Base-by-base conservation (phyloP, 2,797 vertebrate species). In the Betta splendens region DNA sequence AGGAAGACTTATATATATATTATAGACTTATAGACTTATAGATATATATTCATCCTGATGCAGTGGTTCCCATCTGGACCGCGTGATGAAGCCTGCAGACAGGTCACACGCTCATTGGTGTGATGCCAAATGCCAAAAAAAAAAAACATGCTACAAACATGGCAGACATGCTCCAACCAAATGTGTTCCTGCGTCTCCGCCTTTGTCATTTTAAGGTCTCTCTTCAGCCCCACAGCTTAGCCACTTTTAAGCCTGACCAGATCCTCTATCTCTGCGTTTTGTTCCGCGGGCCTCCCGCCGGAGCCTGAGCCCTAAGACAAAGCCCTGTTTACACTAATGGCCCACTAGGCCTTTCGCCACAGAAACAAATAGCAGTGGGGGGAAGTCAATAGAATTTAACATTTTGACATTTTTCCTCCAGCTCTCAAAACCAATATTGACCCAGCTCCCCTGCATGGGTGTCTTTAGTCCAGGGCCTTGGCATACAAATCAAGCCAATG, bases 371-470 rank as follows among this genome's bases (percentile, higher is more conserved):
- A 91, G 84, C 84, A 79, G 87, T 85, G 85, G 68, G 47, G 73
- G 86, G 87, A 91, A 87, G 85, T 64, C 72, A 91, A 90, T 85
- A 88, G 90, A 92, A 92, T 72, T 90, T 91, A 93, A 89, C 89
- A 87, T 92, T 92, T 92, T 90, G 90, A 91, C 89, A 86, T 91
- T 92, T 92, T 92, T 91, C 90, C 88, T 86, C 86, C 86, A 83
- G 84, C 84, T 91, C 89, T 92, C 87, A 93, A 92, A 93, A 90
- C 91, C 92, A 93, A 89, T 91, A 92, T 91, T 94, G 93, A 92
- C 91, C 86, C 77, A 85, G 87, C 88, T 84, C 87, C 93, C 93
- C 93, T 72, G 75, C 80, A 68, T 46, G 84, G 87, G 77, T 70
- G 72, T 82, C 90, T 94, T 92, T 91, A 92, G 91, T 91, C 80